phyloP scores from a whole-genome alignment of 2,113 vertebrate species.

The Bubalus kerabau region DNA sequence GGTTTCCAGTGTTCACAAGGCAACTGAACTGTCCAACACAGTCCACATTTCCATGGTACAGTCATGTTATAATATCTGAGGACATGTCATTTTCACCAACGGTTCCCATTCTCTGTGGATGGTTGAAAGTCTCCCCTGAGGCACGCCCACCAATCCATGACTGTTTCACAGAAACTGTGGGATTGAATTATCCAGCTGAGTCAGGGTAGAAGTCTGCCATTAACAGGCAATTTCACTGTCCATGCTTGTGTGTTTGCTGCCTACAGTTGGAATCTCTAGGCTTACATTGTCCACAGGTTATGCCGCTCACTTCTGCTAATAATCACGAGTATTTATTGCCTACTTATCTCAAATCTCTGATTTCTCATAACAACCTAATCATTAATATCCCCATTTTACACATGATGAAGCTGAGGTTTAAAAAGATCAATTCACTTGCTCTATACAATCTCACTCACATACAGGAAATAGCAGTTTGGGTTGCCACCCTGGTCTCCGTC shows the following conservation, averaged over 20 bases:
- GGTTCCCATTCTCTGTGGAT: background rate
- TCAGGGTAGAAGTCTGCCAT: background rate
- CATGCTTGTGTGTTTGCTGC: background rate
- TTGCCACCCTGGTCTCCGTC: background rate
- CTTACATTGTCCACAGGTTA: background rate
- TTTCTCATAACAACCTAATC: background rate
- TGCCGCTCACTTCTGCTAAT: background rate
- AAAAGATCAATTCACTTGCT: background rate
- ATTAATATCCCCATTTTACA: conserved; percentile 20
- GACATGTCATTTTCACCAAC: background rate
- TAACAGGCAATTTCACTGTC: background rate
- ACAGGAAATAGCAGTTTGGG: background rate
- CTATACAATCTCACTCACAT: background rate
- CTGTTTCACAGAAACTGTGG: background rate
- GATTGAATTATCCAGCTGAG: background rate
- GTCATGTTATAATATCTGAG: background rate
- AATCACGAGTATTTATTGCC: background rate
- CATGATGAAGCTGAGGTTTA: background rate
- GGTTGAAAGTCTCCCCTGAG: background rate
- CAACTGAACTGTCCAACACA: background rate
- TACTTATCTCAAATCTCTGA: background rate
- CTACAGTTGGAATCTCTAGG: background rate
- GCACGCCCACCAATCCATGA: background rate
- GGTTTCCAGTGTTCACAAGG: background rate
- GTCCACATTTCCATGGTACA: background rate